A percentile compares a stretch with the other conserved stretches of the same genome.
These are phyloP conservation scores for Chromobotia macracanthus DNA, from an alignment of 2,797 vertebrate species.

Conservation along the genomic window DNA sequence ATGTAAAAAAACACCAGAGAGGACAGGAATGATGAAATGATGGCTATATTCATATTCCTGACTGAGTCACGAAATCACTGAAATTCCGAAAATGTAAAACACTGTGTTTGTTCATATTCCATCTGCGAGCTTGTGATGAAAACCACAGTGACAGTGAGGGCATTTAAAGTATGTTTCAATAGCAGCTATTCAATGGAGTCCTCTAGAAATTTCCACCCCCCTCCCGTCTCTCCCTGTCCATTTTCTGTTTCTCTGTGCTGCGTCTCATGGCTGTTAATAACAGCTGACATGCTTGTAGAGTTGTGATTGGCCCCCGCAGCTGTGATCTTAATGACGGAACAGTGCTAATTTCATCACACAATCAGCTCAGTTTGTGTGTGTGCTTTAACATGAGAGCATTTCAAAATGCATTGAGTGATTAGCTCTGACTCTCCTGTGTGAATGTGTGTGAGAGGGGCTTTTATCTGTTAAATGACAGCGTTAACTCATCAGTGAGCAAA, in stretches of 20 bases:
- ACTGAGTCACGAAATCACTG: not conserved
- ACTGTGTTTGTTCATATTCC: not conserved
- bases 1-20: not conserved
- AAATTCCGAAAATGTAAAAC: slow-evolving; percentile 5
- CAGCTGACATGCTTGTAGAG: slow-evolving; percentile 50
- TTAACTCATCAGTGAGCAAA: slow-evolving; percentile 67
- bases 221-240: slow-evolving; percentile 24
- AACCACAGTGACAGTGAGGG: not conserved
- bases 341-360: slow-evolving; percentile 72
- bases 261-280: slow-evolving; percentile 46
- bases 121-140: not conserved
- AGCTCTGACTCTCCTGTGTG: slow-evolving; percentile 14
- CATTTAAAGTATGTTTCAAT: slow-evolving; percentile 16
- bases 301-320: slow-evolving; percentile 61
- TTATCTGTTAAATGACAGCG: slow-evolving; percentile 67
- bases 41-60: slow-evolving; percentile 5
- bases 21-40: slow-evolving; percentile 13
- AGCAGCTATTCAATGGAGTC: slow-evolving; percentile 7
- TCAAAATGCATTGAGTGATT: slow-evolving; percentile 31
- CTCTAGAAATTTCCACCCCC: slow-evolving; percentile 10
- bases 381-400: slow-evolving; percentile 26
- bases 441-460: not conserved
- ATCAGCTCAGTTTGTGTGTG: slow-evolving; percentile 42
- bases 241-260: slow-evolving; percentile 32
- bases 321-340: slow-evolving; percentile 65